A percentile compares a stretch with the other conserved stretches of the same genome.
These are phyloP conservation scores for Mylabris phalerata DNA, from an alignment of 1,140 invertebrate species.

Conservation along the genomic window DNA sequence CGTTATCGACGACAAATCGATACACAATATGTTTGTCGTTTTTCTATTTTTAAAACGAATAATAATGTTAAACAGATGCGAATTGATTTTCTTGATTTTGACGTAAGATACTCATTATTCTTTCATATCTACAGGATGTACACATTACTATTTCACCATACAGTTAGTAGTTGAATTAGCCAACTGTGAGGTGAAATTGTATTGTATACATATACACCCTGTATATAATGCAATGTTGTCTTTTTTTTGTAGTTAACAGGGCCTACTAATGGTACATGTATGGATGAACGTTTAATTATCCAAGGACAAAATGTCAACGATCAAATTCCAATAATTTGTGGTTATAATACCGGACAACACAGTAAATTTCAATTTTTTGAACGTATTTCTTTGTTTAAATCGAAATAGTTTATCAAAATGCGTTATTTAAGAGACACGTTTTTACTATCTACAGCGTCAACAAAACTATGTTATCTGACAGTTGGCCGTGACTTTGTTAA, in stretches of 20 bases:
- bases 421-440: too few relatives aligned
- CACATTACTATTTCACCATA: too few relatives aligned
- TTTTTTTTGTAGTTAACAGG: conserved; percentile 51
- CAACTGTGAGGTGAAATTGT: too few relatives aligned
- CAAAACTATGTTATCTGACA: too few relatives aligned
- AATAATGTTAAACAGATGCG: conserved; percentile 56
- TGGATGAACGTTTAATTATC: conserved; percentile 60
- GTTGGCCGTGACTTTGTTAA: too few relatives aligned
- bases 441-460: too few relatives aligned
- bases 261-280: conserved; percentile 59
- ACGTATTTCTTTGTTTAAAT: not conserved
- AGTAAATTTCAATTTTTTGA: conserved; percentile 44
- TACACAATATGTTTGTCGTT: conserved; percentile 50
- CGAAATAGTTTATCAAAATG: too few relatives aligned
- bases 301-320: conserved; percentile 63
- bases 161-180: too few relatives aligned
- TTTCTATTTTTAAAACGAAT: conserved; percentile 54
- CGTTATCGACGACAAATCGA: conserved; percentile 29
- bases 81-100: conserved; percentile 62
- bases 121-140: not conserved
- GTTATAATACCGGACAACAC: conserved; percentile 68
- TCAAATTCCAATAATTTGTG: conserved; percentile 62
- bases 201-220: too few relatives aligned
- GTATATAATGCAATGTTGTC: conserved; percentile 3
- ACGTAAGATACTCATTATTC: conserved; percentile 43